Conservation (phyloP, 2,888 invertebrate genomes). For the Drosophila infuscata region DNA sequence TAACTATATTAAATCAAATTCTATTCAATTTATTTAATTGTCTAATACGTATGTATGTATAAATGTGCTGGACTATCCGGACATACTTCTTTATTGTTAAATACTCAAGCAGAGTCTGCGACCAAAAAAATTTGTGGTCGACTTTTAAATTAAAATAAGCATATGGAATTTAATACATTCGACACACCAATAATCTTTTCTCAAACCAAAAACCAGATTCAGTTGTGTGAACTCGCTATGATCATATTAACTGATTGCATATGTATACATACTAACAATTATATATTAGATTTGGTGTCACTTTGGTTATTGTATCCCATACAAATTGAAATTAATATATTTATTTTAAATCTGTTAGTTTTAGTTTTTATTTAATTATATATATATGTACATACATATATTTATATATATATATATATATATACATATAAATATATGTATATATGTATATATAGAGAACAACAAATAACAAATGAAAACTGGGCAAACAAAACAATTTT, state of each 20-base stretch:
- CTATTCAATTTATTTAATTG: conserved; percentile 42
- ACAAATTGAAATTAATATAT: conserved; percentile 4
- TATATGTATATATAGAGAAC: conserved; percentile 19
- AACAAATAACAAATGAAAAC: conserved; percentile 28
- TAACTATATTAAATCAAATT: conserved; percentile 40
- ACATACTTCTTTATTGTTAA: conserved; percentile 29
- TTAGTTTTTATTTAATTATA: conserved; percentile 7
- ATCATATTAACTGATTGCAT: conserved; percentile 3
- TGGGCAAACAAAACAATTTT: conserved; percentile 54
- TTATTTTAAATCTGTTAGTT: conserved; percentile 8
- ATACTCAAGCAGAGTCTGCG: conserved; percentile 36
- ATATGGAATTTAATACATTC: conserved; percentile 22
- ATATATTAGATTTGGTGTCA: conserved; percentile 36
- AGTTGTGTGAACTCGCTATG: conserved; percentile 18
- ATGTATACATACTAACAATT: conserved; percentile 4
- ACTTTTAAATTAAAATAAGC: conserved; percentile 44
- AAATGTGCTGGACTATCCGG: conserved; percentile 3
- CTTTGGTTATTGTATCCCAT: conserved; percentile 18
- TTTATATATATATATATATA: too few relatives aligned
- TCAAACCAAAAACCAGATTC: conserved; percentile 10
- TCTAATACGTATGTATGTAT: conserved; percentile 30
- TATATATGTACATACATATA: too few relatives aligned
- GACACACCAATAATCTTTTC: conserved; percentile 9
- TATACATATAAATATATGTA: too few relatives aligned
- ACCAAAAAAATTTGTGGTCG: conserved; percentile 37